A percentile compares a stretch with the other conserved stretches of the same genome.
Evolutionary conservation across 2,888 invertebrate genomes (phyloP).

Genomic region (Chaetogeoica ovagalla): DNA sequence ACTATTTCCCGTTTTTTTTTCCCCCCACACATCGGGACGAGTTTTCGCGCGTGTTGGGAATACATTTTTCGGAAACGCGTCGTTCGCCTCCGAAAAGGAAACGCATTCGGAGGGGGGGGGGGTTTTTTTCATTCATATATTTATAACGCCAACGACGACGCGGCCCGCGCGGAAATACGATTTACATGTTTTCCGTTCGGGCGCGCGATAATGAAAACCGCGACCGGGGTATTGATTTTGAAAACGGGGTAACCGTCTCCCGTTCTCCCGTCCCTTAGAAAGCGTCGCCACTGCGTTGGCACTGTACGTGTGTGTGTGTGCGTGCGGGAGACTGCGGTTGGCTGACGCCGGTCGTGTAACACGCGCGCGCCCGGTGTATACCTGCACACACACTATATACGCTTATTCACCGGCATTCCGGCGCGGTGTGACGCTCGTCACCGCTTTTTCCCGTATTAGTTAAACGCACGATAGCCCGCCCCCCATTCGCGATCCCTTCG

Average conservation of each 20-base stretch:
- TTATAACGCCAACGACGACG: neutral
- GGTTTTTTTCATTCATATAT: too few relatives aligned
- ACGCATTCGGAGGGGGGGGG: too few relatives aligned
- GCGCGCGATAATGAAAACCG: constrained; percentile 45
- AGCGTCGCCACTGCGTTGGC: neutral
- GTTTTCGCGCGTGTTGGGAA: too few relatives aligned
- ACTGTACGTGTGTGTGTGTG: neutral
- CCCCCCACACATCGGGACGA: too few relatives aligned
- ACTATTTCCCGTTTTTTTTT: too few relatives aligned
- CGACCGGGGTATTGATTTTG: constrained; percentile 47
- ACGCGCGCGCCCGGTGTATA: too few relatives aligned
- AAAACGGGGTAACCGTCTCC: constrained; percentile 25
- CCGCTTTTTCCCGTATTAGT: too few relatives aligned
- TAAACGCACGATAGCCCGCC: too few relatives aligned
- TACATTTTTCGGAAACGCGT: too few relatives aligned
- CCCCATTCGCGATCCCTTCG: too few relatives aligned
- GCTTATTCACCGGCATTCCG: constrained; percentile 17
- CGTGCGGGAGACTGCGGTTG: constrained; percentile 33
- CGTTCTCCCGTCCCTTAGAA: too few relatives aligned
- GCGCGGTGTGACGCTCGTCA: neutral
- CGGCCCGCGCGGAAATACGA: constrained; percentile 2
- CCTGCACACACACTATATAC: neutral
- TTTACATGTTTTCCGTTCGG: neutral
- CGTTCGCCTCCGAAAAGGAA: too few relatives aligned
- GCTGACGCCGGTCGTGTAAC: neutral